Evolutionary conservation across 2,888 invertebrate genomes (phyloP).

Genomic region (Napeogenes sylphis): DNA sequence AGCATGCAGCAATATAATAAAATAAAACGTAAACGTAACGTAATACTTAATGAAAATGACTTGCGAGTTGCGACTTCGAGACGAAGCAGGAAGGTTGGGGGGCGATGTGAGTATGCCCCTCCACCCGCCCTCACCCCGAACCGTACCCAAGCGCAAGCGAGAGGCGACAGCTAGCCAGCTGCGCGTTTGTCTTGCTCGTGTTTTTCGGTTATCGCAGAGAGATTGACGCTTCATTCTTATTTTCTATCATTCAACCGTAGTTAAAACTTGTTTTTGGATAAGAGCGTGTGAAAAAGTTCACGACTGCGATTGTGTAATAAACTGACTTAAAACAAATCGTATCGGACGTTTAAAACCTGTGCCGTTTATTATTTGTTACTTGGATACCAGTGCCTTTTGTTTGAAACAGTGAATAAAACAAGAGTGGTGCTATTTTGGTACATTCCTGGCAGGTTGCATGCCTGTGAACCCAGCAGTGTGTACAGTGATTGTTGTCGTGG

Average conservation of each 20-base stretch:
- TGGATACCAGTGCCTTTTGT: constrained; percentile 73
- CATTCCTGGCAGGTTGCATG: constrained; percentile 58
- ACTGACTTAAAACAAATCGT: constrained; percentile 35
- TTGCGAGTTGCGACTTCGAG: constrained; percentile 43
- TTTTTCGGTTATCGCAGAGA: constrained; percentile 72
- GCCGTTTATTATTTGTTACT: constrained; percentile 56
- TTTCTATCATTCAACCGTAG: constrained; percentile 51
- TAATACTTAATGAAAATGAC: constrained; percentile 58
- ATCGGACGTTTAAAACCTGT: constrained; percentile 47
- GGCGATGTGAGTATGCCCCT: constrained; percentile 48
- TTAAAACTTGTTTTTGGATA: constrained; percentile 51
- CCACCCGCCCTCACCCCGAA: constrained; percentile 51
- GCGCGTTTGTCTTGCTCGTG: constrained; percentile 65
- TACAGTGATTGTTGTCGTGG: constrained; percentile 77
- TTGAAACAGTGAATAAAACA: constrained; percentile 66
- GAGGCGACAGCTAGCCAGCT: constrained; percentile 62
- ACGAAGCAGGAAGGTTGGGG: constrained; percentile 62
- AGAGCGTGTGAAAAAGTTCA: constrained; percentile 51
- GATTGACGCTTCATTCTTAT: constrained; percentile 67
- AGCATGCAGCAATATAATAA: constrained; percentile 48
- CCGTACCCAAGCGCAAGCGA: constrained; percentile 61
- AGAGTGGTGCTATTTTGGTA: constrained; percentile 64
- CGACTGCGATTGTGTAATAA: constrained; percentile 41
- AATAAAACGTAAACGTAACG: constrained; percentile 60
- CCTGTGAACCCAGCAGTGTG: constrained; percentile 63